Base-by-base conservation (phyloP, 2,113 vertebrate genomes). In the Urocitellus parryii region DNA sequence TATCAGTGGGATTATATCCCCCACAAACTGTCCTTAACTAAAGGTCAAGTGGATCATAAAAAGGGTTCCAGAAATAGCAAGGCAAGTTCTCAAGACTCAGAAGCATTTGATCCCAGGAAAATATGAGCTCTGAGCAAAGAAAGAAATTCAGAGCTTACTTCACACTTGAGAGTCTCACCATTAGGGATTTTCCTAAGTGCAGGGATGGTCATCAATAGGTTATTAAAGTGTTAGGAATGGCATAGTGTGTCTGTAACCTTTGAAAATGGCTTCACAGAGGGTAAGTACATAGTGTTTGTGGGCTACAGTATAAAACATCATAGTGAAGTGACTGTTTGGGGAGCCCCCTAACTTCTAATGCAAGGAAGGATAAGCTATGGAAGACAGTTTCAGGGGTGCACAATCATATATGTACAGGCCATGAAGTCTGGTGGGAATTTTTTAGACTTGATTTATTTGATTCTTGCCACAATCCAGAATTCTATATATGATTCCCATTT, bases 1-100 rank as follows among this genome's bases (percentile, higher is more conserved):
- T 65, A 87, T 80, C 61, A 9, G 79, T 85, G 32, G 72, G 95
- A 96, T 97, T 96, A 91, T 45, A 79, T 63, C 34, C 22, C 51
- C 32, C 34, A 87, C 48, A 87, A 89, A 80, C 70, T 86, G 78
- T n/a, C 42, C 79, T 88, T 93, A 86, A 72, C 76, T 80, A 95
- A 96, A 97, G 94, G 91, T 97, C 96, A 97, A 93, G 63, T 76
- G 94, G 87, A 95, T 96, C 67, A 37, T 3, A 29, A n/a, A 88
- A 27, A 91, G 61, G 70, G 45, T n/a, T 94, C 97, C 74, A 78
- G 68, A 94, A 97, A 96, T 84, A 96, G 83, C 82, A 84, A 91
- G 32, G 17, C 86, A 84, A 74, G 85, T 96, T 68, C 80, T 88
- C 48, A 88, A 91, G 56, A 90, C 29, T 58, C 88, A 72, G 68